These are phyloP conservation scores for Andrena minutula DNA, from an alignment of 2,888 invertebrate species.

Conservation along the genomic window DNA sequence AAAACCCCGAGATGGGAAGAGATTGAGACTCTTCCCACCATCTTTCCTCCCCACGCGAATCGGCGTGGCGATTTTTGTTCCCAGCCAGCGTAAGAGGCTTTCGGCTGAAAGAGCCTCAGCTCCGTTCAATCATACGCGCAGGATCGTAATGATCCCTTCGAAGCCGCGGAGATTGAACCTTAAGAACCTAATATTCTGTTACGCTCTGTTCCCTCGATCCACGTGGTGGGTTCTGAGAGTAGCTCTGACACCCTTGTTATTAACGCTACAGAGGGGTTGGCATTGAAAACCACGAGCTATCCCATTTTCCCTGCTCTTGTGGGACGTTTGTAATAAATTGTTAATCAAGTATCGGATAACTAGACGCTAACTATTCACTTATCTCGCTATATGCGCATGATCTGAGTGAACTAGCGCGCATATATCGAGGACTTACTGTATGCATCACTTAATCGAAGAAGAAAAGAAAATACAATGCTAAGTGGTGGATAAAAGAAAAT, in stretches of 20 bases:
- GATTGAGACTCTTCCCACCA: constrained; percentile 5
- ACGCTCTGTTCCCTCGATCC: neutral
- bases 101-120: neutral
- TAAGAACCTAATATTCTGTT: constrained; percentile 13
- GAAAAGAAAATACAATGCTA: no score
- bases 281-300: neutral
- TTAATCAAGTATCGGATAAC: no score
- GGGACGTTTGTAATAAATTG: neutral
- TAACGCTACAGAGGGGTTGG: neutral
- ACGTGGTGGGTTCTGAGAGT: neutral
- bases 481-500: no score
- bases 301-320: no score
- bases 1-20: constrained; percentile 43
- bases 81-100: constrained; percentile 63
- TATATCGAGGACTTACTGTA: no score
- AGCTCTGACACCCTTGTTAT: constrained; percentile 5
- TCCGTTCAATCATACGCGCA: constrained; percentile 38
- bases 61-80: constrained; percentile 44
- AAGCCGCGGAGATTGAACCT: constrained; percentile 36
- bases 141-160: constrained; percentile 29
- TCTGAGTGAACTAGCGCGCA: no score
- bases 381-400: no score
- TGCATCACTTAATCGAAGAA: no score
- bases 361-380: no score
- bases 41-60: neutral